A percentile compares a stretch with the other conserved stretches of the same genome.
These are phyloP conservation scores for Pantherophis guttatus DNA, from an alignment of 2,113 vertebrate species.

Conservation along the genomic window DNA sequence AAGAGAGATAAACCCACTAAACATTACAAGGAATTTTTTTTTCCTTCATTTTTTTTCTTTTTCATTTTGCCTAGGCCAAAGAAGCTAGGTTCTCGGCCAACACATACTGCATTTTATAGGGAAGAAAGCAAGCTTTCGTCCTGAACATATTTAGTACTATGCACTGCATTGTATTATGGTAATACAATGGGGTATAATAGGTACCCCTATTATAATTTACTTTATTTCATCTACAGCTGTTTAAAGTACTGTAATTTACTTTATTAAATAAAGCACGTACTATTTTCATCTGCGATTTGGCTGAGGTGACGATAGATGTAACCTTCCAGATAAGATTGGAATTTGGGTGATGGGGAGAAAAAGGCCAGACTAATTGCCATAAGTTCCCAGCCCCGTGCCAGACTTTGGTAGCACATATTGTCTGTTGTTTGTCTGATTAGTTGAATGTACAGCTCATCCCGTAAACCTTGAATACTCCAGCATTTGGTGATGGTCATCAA, in stretches of 20 bases:
- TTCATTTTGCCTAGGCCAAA: neutral
- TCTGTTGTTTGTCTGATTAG: constrained; percentile 87
- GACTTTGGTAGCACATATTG: constrained; percentile 77
- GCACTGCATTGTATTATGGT: neutral
- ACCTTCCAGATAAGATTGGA: constrained; percentile 88
- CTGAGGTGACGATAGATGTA: constrained; percentile 90
- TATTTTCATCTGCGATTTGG: constrained; percentile 77
- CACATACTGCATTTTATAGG: neutral
- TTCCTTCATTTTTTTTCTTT: neutral
- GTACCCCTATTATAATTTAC: neutral
- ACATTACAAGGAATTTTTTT: neutral
- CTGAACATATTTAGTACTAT: neutral
- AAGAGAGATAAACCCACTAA: neutral
- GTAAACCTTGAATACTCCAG: constrained; percentile 83
- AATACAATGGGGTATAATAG: too few relatives aligned
- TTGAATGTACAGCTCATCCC: constrained; percentile 88
- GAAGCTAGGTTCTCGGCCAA: neutral
- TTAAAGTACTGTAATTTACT: neutral
- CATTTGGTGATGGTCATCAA: constrained; percentile 83
- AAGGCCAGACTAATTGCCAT: constrained; percentile 88
- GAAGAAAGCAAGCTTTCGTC: neutral
- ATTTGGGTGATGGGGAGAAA: constrained; percentile 88
- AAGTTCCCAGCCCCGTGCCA: constrained; percentile 86
- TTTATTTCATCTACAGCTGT: neutral
- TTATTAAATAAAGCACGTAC: constrained; percentile 70